phyloP scores from a whole-genome alignment of 2,113 vertebrate species.

The Dasyprocta punctata region DNA sequence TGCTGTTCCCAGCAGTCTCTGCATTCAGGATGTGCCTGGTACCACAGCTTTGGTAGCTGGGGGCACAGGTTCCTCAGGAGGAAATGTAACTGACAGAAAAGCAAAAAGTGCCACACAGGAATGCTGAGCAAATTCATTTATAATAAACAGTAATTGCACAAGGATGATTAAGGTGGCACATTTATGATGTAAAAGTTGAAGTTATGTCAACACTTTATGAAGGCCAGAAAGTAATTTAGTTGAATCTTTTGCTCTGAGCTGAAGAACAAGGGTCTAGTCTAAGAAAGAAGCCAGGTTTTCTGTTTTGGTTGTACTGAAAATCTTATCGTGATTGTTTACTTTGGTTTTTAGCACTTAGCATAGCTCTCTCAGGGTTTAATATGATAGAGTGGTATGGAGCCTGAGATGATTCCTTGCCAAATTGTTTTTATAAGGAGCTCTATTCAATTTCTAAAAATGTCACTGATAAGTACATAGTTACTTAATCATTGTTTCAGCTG shows the following conservation, averaged over 20 bases:
- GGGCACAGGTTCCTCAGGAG: slow-evolving; percentile 74
- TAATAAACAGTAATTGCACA: slow-evolving; percentile 87
- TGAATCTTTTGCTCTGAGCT: slow-evolving; percentile 76
- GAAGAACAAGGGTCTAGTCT: slow-evolving; percentile 66
- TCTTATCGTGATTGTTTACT: background rate
- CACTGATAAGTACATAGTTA: background rate
- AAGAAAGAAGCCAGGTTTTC: background rate
- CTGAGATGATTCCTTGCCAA: background rate
- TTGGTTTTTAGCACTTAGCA: background rate
- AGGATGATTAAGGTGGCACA: slow-evolving; percentile 79
- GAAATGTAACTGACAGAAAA: slow-evolving; percentile 82
- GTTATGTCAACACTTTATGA: slow-evolving; percentile 81
- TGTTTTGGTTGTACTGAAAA: background rate
- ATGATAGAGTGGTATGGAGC: background rate
- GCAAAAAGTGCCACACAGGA: slow-evolving; percentile 79
- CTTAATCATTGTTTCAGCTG: background rate
- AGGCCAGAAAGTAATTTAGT: slow-evolving; percentile 74
- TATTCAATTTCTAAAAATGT: background rate
- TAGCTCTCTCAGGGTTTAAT: background rate
- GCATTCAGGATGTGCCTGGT: slow-evolving; percentile 62
- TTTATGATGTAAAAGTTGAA: slow-evolving; percentile 81
- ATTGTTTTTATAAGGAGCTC: background rate
- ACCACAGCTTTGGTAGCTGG: slow-evolving; percentile 65
- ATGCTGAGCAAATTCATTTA: slow-evolving; percentile 80
- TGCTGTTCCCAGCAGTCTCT: slow-evolving; percentile 48